These are phyloP conservation scores for Lophotis ruficrista DNA, from an alignment of 2,113 vertebrate genomes.

Conservation along the genomic window DNA sequence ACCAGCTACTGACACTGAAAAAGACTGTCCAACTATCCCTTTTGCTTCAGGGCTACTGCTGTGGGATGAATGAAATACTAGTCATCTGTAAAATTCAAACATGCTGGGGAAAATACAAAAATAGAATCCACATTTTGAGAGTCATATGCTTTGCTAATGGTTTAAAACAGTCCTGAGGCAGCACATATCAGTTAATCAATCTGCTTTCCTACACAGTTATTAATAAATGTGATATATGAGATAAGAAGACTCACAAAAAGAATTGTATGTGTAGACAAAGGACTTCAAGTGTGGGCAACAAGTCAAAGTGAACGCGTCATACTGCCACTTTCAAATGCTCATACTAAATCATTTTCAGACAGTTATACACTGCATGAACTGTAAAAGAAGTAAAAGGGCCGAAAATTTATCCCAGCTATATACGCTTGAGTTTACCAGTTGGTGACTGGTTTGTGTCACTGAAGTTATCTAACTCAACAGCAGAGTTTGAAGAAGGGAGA, in stretches of 20 bases:
- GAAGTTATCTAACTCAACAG: not conserved
- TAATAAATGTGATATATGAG: not conserved
- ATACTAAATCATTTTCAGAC: not conserved
- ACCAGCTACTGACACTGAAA: not conserved
- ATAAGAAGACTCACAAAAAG: constrained; percentile 33
- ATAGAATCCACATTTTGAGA: constrained; percentile 44
- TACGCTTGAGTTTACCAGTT: not conserved
- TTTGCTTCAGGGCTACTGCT: constrained; percentile 28
- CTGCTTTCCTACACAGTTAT: constrained; percentile 1
- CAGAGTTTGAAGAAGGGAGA: not conserved
- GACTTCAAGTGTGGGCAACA: not conserved
- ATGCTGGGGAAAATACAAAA: constrained; percentile 29
- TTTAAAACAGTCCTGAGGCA: constrained; percentile 43
- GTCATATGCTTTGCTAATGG: constrained; percentile 13
- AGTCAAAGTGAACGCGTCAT: not conserved
- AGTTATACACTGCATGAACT: not conserved
- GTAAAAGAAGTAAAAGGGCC: not conserved
- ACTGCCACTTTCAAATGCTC: not conserved
- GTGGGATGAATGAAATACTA: not conserved
- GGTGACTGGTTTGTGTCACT: not conserved
- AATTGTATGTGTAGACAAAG: not conserved
- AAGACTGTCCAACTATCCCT: not conserved
- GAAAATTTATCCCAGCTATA: not conserved
- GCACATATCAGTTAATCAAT: constrained; percentile 31
- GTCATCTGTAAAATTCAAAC: constrained; percentile 45